Conservation (phyloP, 1,140 invertebrate species). For the Bombus superbus region DNA sequence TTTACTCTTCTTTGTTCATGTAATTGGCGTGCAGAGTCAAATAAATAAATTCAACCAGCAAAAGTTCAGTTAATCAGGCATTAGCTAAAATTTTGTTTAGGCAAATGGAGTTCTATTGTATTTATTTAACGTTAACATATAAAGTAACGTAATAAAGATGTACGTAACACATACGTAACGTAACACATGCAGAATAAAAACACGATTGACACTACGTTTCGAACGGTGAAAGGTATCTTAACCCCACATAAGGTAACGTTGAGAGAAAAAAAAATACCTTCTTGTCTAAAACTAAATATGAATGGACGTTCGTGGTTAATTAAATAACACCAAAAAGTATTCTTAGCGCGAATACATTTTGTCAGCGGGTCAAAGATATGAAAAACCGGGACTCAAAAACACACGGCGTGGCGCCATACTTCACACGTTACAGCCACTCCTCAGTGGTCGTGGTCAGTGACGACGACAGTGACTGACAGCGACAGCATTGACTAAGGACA, state of each 20-base stretch:
- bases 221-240: conserved; percentile 29
- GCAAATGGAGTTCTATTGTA: too few relatives aligned
- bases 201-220: conserved; percentile 64
- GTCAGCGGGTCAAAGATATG: conserved; percentile 24
- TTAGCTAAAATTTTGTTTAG: too few relatives aligned
- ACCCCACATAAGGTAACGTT: conserved; percentile 29
- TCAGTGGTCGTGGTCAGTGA: conserved; percentile 16
- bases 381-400: conserved; percentile 49
- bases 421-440: conserved; percentile 58
- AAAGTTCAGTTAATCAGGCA: too few relatives aligned
- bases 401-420: conserved; percentile 63
- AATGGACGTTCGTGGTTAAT: not conserved
- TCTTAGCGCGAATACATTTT: conserved; percentile 43
- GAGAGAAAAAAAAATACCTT: conserved; percentile 17
- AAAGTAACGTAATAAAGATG: too few relatives aligned
- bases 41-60: too few relatives aligned
- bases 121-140: too few relatives aligned
- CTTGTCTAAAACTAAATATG: not conserved
- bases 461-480: conserved; percentile 20
- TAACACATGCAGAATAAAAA: conserved; percentile 16
- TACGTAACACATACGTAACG: too few relatives aligned
- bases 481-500: too few relatives aligned
- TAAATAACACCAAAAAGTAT: not conserved
- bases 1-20: too few relatives aligned
- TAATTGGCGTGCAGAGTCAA: too few relatives aligned